Evolutionary conservation across 2,797 vertebrate species (phyloP), one percentile per base, ranked within the genome.

Genomic region (Cuculus canorus): DNA sequence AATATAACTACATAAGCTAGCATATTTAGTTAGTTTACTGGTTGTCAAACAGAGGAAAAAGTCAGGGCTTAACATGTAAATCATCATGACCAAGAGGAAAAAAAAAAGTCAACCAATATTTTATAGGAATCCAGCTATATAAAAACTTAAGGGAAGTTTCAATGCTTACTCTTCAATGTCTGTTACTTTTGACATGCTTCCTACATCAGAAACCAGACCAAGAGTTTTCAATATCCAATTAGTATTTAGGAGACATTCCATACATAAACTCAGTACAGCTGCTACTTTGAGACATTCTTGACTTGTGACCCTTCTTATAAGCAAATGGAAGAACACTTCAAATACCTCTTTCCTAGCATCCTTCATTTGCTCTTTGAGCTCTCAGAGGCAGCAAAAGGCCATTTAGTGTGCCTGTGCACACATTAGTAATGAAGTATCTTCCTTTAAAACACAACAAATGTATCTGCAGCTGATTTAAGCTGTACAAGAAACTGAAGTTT

Each of bases 1-100:
- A 91, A 83, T 85, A 69, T 63, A 91, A 96, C 91, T 90, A 86
- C 95, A 86, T 86, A 93, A 84, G 82, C 94, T 80, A 87, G 96
- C 87, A 82, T 83, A 92, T 89, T 97, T 94, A 94, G 91, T 96
- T 91, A 94, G 82, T 69, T 97, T 96, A 95, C 85, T 95, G 65
- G 66, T 96, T 95, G 85, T 59, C 89, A 95, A 88, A 97, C 63
- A 93, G 3, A 96, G 65, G 68, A 80, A 93, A 93, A 87, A 57
- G 39, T 47, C 53, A 96, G 35, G 50, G 88, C 97, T 96, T 92
- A 94, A 96, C 70, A 94, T 50, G 70, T 94, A 87, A 93, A 48
- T 59, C 83, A 30, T 78, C 90, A 96, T 48, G 43, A 95, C 69
- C 86, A 95, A 88, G 60, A 90, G 70, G 10, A 72, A 96, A 94